These are phyloP conservation scores for Pollimyrus isidori DNA, from an alignment of 2,113 vertebrate genomes.

Conservation along the genomic window DNA sequence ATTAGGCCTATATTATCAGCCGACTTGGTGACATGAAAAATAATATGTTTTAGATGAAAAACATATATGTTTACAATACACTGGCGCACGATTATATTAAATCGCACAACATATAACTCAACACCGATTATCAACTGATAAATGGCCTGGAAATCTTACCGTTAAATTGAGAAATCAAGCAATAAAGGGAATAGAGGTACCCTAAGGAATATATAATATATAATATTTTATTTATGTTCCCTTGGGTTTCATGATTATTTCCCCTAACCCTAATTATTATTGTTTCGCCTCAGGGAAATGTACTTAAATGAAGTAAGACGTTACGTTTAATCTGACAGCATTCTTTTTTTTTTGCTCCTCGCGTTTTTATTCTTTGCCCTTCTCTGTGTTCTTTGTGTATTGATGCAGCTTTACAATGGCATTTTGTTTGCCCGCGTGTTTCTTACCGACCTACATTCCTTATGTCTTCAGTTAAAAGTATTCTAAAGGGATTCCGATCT, in stretches of 20 bases:
- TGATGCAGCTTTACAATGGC: constrained; percentile 76
- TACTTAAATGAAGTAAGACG: constrained; percentile 56
- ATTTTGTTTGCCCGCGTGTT: constrained; percentile 81
- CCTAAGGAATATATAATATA: constrained; percentile 20
- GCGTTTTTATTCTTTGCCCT: constrained; percentile 41
- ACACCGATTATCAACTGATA: not conserved
- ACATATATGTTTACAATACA: not conserved
- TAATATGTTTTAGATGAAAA: not conserved
- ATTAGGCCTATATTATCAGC: not conserved
- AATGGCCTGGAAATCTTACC: not conserved
- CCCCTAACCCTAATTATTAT: constrained; percentile 33
- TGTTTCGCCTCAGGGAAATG: constrained; percentile 59
- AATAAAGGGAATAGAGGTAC: constrained; percentile 12
- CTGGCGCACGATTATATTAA: not conserved
- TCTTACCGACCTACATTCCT: constrained; percentile 76
- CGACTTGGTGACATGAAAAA: not conserved
- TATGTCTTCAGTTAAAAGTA: constrained; percentile 58
- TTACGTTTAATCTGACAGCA: constrained; percentile 64
- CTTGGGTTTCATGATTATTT: constrained; percentile 14
- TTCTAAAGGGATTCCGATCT: constrained; percentile 51
- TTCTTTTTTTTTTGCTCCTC: constrained; percentile 46
- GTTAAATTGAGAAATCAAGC: constrained; percentile 23
- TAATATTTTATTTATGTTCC: constrained; percentile 25
- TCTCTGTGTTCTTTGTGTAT: constrained; percentile 57
- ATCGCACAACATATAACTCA: not conserved